Conservation (phyloP, 2,888 invertebrate genomes). For the Hypercompe scribonia region DNA sequence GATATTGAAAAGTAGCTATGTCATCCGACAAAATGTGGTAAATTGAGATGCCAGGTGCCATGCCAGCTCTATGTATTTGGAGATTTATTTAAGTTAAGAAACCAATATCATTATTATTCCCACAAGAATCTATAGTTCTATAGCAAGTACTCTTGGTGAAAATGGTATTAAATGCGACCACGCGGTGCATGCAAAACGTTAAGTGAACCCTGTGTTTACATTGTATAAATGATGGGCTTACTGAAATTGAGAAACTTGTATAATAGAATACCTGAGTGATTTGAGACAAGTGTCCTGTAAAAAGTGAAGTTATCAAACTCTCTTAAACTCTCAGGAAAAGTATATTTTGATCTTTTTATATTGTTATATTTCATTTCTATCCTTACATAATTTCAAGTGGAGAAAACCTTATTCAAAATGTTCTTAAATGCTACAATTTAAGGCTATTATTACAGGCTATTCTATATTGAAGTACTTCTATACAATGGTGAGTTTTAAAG, state of each 20-base stretch:
- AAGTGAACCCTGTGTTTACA: background rate
- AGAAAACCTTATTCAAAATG: constrained; percentile 1
- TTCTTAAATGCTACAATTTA: constrained; percentile 13
- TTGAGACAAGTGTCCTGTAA: background rate
- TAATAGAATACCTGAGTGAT: background rate
- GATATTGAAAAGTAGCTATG: background rate
- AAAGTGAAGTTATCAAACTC: background rate
- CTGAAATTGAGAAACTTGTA: background rate
- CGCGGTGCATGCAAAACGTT: background rate
- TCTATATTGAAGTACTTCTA: constrained; percentile 9
- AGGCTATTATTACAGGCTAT: constrained; percentile 13
- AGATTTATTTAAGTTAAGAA: background rate
- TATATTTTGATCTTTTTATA: constrained; percentile 3
- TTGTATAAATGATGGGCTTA: background rate
- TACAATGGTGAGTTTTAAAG: constrained; percentile 21
- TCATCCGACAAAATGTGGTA: background rate
- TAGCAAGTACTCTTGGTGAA: background rate
- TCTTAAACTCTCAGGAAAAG: background rate
- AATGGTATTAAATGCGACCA: background rate
- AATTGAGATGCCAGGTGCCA: too few species aligned
- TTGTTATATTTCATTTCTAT: background rate
- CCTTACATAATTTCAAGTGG: background rate
- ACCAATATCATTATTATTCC: background rate
- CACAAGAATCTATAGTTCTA: background rate
- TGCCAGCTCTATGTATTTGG: background rate